Evolutionary conservation across 2,113 vertebrate species (phyloP).

Genomic region (Anoplopoma fimbria): DNA sequence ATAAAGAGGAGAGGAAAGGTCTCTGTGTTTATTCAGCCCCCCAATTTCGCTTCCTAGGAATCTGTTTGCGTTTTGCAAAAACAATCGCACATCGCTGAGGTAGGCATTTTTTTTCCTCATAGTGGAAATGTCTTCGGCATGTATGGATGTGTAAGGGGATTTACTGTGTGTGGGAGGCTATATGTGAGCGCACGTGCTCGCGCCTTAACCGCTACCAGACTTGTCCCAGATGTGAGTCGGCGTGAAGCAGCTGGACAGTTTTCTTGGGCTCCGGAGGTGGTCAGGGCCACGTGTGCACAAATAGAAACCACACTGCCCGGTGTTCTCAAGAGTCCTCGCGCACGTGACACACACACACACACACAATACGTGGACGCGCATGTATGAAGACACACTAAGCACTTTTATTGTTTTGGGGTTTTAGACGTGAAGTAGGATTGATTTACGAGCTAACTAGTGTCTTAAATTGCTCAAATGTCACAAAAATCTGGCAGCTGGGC

Average conservation of each 20-base stretch:
- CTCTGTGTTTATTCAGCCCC: conserved; percentile 63
- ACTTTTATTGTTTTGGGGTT: conserved; percentile 32
- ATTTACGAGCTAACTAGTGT: conserved; percentile 19
- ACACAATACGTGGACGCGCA: too few species aligned
- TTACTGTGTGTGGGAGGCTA: conserved; percentile 46
- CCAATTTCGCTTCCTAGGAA: conserved; percentile 32
- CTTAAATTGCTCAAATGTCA: conserved; percentile 45
- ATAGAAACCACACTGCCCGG: conserved; percentile 43
- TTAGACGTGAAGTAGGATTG: conserved; percentile 18
- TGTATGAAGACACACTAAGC: not conserved
- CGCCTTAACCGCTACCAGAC: conserved; percentile 62
- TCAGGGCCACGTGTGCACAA: conserved; percentile 62
- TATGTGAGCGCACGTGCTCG: conserved; percentile 19
- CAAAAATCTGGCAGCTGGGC: conserved; percentile 34
- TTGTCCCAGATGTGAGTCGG: conserved; percentile 74
- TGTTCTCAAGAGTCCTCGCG: conserved; percentile 3
- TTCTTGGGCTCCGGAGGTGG: conserved; percentile 54
- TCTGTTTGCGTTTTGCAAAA: conserved; percentile 75
- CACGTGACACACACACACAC: too few species aligned
- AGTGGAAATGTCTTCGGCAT: conserved; percentile 66
- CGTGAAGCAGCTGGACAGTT: conserved; percentile 74
- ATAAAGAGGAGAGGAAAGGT: conserved; percentile 13
- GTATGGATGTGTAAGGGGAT: conserved; percentile 68
- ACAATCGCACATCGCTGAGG: conserved; percentile 68
- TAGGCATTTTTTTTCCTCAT: conserved; percentile 51